Conservation (phyloP, 2,888 invertebrate genomes). For the Acrocera orbiculus region DNA sequence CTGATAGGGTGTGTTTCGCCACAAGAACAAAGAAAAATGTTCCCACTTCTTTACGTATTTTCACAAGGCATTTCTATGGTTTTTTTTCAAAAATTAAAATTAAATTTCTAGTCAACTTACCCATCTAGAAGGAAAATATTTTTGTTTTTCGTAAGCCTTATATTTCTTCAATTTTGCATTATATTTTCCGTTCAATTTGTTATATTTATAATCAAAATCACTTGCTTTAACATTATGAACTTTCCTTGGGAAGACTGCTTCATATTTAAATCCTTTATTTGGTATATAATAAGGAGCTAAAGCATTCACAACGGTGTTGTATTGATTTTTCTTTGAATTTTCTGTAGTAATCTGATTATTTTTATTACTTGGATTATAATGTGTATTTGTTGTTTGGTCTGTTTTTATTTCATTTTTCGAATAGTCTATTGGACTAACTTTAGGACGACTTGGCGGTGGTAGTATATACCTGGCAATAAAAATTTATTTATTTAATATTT, state of each 20-base stretch:
- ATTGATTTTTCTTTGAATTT: slow-evolving; percentile 13
- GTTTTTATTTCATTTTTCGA: too few species aligned
- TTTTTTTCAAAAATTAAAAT: too few species aligned
- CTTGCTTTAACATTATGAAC: slow-evolving; percentile 10
- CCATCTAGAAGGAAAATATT: slow-evolving; percentile 24
- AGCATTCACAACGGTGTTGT: too few species aligned
- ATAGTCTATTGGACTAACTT: too few species aligned
- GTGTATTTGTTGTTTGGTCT: slow-evolving; percentile 10
- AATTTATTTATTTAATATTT: too few species aligned
- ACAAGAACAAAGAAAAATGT: too few species aligned
- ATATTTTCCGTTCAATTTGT: slow-evolving; percentile 29
- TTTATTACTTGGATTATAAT: slow-evolving; percentile 18
- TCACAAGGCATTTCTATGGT: too few species aligned
- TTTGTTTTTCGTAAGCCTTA: slow-evolving; percentile 27
- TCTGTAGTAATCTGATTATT: slow-evolving; percentile 17
- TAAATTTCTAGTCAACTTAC: slow-evolving; percentile 19
- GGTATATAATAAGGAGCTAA: slow-evolving; percentile 26
- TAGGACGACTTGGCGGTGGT: slow-evolving; percentile 31
- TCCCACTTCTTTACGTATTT: too few species aligned
- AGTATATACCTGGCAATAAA: slow-evolving; percentile 21
- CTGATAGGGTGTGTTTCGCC: too few species aligned
- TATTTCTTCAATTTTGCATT: slow-evolving; percentile 29
- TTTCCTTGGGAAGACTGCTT: slow-evolving; percentile 21
- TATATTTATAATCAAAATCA: slow-evolving; percentile 15
- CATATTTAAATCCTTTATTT: slow-evolving; percentile 26